Percentiles rank a stretch among this genome's conserved stretches.
Conservation (phyloP, 1,140 invertebrate species). For the Drosophila baimaii region DNA sequence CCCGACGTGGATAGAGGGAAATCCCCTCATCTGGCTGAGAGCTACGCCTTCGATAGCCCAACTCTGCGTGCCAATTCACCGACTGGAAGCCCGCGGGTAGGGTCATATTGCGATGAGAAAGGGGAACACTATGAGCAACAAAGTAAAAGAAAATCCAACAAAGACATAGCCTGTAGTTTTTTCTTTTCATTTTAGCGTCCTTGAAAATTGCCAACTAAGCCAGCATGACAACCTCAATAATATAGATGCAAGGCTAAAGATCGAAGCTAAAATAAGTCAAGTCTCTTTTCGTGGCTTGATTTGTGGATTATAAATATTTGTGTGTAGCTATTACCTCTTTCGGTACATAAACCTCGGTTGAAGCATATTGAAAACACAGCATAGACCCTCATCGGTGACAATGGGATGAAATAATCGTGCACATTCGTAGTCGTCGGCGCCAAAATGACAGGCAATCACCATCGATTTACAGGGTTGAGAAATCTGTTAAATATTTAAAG, state of each 20-base stretch:
- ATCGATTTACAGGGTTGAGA: conserved; percentile 89
- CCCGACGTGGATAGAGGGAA: conserved; percentile 87
- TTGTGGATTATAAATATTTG: background rate
- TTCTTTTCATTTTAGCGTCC: too few species aligned
- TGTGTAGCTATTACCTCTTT: conserved; percentile 41
- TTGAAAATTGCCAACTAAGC: background rate
- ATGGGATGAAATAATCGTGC: conserved; percentile 89
- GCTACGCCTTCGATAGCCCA: conserved; percentile 86
- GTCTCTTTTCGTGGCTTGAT: background rate
- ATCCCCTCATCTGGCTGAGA: conserved; percentile 68
- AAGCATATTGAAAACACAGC: conserved; percentile 92
- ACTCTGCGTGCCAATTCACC: conserved; percentile 90
- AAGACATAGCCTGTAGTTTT: too few species aligned
- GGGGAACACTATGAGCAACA: conserved; percentile 27
- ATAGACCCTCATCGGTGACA: conserved; percentile 92
- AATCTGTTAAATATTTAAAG: conserved; percentile 36
- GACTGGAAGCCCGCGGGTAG: conserved; percentile 51
- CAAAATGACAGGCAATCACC: conserved; percentile 88
- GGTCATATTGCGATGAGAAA: conserved; percentile 47
- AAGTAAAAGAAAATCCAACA: too few species aligned
- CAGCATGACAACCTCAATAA: background rate
- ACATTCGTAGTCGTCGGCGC: conserved; percentile 87
- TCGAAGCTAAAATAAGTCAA: background rate
- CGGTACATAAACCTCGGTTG: conserved; percentile 88
- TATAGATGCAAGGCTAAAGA: background rate